These are phyloP conservation scores for Polyergus mexicanus DNA, from an alignment of 1,140 invertebrate genomes.

Conservation along the genomic window DNA sequence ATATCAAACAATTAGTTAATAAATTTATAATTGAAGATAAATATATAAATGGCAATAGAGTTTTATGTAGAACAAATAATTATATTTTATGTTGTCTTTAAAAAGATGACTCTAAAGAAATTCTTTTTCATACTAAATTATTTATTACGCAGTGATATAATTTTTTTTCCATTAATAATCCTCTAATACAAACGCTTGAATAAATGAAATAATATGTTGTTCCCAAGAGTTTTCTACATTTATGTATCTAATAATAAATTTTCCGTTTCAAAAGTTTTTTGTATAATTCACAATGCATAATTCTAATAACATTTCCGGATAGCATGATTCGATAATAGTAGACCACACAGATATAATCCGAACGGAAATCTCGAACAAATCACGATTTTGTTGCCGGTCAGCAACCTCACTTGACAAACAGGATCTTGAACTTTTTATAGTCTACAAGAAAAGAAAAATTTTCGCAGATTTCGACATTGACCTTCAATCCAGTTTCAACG, in stretches of 20 bases:
- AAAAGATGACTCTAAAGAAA: too few species aligned
- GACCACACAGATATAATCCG: constrained; percentile 1
- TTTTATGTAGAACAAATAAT: not conserved
- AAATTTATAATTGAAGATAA: not conserved
- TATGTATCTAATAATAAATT: constrained; percentile 28
- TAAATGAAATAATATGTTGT: not conserved
- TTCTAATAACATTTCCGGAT: constrained; percentile 1
- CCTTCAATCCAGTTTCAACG: not conserved
- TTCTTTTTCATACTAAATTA: constrained; percentile 12
- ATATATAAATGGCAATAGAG: too few species aligned
- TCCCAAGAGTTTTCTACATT: constrained; percentile 2
- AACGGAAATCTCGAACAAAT: constrained; percentile 27
- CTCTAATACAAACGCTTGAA: not conserved
- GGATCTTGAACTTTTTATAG: constrained; percentile 1
- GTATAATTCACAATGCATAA: not conserved
- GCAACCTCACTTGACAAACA: constrained; percentile 26
- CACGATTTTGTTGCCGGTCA: constrained; percentile 47
- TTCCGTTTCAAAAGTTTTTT: not conserved
- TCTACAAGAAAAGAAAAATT: not conserved
- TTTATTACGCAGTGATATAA: constrained; percentile 2
- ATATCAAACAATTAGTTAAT: not conserved
- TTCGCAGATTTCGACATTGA: constrained; percentile 1
- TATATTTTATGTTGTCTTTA: not conserved
- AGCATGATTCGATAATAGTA: constrained; percentile 9
- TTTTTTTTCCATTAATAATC: not conserved